These are phyloP conservation scores for Drosophila kuntzei DNA, from an alignment of 2,888 invertebrate genomes.

Conservation along the genomic window DNA sequence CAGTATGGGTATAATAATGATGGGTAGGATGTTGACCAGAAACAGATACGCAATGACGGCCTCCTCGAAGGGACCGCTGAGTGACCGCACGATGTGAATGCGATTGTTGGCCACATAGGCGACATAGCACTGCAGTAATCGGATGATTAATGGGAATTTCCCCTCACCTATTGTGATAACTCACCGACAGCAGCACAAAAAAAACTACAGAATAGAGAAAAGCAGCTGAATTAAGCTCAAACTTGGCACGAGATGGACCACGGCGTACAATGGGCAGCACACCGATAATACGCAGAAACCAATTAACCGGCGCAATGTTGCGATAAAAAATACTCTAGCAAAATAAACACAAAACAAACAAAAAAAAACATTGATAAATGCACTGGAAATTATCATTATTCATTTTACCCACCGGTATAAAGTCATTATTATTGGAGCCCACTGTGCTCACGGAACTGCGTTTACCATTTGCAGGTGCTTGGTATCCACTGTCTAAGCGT, in stretches of 20 bases:
- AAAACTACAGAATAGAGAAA: slow-evolving; percentile 88
- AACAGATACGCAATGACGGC: slow-evolving; percentile 91
- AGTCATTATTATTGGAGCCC: slow-evolving; percentile 73
- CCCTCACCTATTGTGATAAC: slow-evolving; percentile 9
- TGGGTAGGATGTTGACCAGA: slow-evolving; percentile 90
- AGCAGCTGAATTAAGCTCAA: slow-evolving; percentile 86
- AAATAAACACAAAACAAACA: background rate
- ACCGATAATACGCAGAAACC: slow-evolving; percentile 87
- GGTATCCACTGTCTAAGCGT: slow-evolving; percentile 74
- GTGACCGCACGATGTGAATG: slow-evolving; percentile 87
- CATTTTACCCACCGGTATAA: slow-evolving; percentile 66
- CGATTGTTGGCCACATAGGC: slow-evolving; percentile 88
- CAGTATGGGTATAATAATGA: slow-evolving; percentile 88
- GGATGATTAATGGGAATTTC: background rate
- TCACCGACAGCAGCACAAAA: slow-evolving; percentile 86
- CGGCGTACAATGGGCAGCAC: slow-evolving; percentile 88
- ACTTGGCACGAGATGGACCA: slow-evolving; percentile 86
- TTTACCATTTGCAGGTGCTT: slow-evolving; percentile 55
- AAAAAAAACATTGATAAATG: background rate
- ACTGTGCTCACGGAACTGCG: slow-evolving; percentile 75
- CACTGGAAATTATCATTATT: background rate
- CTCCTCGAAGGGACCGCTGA: slow-evolving; percentile 90
- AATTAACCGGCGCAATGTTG: slow-evolving; percentile 86
- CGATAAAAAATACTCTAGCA: slow-evolving; percentile 85
- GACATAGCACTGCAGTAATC: slow-evolving; percentile 86